Evolutionary conservation across 2,888 invertebrate genomes (phyloP).

Genomic region (Thymelicus sylvestris): DNA sequence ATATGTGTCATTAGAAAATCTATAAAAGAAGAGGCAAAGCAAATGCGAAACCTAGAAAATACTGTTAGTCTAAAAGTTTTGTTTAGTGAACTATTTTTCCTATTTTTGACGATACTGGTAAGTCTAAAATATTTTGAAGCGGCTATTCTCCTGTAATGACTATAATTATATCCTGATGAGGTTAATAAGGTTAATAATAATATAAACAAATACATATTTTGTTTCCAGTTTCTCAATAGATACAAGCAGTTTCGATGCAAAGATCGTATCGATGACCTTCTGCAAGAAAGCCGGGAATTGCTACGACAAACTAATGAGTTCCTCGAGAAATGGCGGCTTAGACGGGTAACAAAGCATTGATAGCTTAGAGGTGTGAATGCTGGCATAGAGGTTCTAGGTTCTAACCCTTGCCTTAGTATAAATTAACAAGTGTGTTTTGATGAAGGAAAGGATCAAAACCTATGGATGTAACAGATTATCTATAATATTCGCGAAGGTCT

Average conservation of each 20-base stretch:
- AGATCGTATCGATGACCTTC: conserved; percentile 65
- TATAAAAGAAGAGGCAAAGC: conserved; percentile 56
- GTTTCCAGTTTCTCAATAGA: conserved; percentile 62
- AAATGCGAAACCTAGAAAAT: conserved; percentile 42
- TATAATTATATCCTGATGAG: no score
- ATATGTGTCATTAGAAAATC: conserved; percentile 58
- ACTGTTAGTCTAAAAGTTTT: conserved; percentile 57
- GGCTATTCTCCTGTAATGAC: no score
- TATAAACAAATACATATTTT: no score
- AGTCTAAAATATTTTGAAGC: conserved; percentile 47
- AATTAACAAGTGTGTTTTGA: no score
- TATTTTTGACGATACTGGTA: conserved; percentile 60
- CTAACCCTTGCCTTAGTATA: no score
- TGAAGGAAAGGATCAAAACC: no score
- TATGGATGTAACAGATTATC: no score
- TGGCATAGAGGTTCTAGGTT: no score
- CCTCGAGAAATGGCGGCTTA: conserved; percentile 67
- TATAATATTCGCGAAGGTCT: no score
- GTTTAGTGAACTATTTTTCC: conserved; percentile 57
- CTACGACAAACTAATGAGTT: conserved; percentile 66
- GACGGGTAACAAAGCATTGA: conserved; percentile 52
- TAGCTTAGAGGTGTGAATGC: no score
- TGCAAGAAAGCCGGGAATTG: conserved; percentile 66
- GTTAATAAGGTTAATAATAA: no score
- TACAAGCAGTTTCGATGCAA: conserved; percentile 58